Percentiles rank a stretch among this genome's conserved stretches.
These are phyloP conservation scores for Silurus glanis DNA, from an alignment of 2,113 vertebrate species.

Conservation along the genomic window DNA sequence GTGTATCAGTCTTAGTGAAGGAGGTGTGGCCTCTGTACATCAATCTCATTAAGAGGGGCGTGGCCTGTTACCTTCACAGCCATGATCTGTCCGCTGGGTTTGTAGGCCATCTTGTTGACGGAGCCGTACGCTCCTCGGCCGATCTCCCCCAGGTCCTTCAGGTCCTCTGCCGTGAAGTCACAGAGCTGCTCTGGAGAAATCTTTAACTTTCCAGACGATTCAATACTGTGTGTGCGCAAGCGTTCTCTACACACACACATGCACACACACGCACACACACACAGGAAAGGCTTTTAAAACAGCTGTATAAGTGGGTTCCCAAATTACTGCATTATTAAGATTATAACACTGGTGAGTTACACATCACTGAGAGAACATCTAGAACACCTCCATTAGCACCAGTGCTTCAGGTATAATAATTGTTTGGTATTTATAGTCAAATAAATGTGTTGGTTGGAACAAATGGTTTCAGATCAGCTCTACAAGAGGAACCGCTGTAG, in stretches of 20 bases:
- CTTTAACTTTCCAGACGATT: constrained; percentile 99
- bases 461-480: not conserved
- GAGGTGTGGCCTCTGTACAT: constrained; percentile 8
- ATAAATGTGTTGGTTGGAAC: not conserved
- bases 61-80: constrained; percentile 93
- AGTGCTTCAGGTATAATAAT: not conserved
- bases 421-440: not conserved
- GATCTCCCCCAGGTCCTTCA: constrained; percentile 98
- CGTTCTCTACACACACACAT: constrained; percentile 82
- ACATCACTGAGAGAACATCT: not conserved
- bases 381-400: not conserved
- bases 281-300: not conserved
- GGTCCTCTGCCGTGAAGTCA: constrained; percentile 98
- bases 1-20: not conserved
- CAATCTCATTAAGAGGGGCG: not conserved
- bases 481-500: not conserved
- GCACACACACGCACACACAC: constrained; percentile 9
- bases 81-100: constrained; percentile 98
- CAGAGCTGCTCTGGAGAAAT: constrained; percentile 96
- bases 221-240: constrained; percentile 97
- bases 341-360: not conserved
- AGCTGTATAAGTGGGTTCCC: not conserved
- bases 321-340: not conserved
- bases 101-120: constrained; percentile 99
- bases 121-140: constrained; percentile 98